These are phyloP conservation scores for Eulemur rubriventer DNA, from an alignment of 2,797 vertebrate species.

Conservation along the genomic window DNA sequence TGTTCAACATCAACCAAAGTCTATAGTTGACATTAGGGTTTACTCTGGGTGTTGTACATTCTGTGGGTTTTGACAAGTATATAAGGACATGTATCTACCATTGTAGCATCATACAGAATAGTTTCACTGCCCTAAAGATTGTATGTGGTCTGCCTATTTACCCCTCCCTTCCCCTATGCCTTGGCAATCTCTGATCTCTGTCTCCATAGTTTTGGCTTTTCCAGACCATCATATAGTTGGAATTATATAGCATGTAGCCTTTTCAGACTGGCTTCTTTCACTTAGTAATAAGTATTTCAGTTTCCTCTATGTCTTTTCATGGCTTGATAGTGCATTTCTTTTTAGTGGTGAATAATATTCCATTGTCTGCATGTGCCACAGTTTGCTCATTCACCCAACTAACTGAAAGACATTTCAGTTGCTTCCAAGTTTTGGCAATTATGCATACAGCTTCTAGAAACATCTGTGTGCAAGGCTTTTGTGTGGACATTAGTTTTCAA, in stretches of 20 bases:
- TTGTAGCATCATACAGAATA: background rate
- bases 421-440: background rate
- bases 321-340: background rate
- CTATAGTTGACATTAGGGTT: background rate
- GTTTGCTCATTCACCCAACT: background rate
- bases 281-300: background rate
- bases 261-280: background rate
- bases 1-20: background rate
- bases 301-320: background rate
- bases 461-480: background rate
- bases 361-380: background rate
- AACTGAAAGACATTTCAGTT: background rate
- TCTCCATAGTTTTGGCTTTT: background rate
- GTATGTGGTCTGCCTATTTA: background rate
- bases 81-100: background rate
- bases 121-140: background rate
- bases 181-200: background rate
- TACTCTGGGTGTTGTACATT: background rate
- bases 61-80: background rate
- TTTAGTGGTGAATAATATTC: slow-evolving; percentile 6
- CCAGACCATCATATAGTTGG: background rate
- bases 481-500: background rate
- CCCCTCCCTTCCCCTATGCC: background rate
- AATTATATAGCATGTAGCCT: background rate
- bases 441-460: background rate